Percentiles rank a stretch among this genome's conserved stretches.
These are phyloP conservation scores for Coracias cyanogaster DNA, from an alignment of 2,797 vertebrate genomes.

Conservation along the genomic window DNA sequence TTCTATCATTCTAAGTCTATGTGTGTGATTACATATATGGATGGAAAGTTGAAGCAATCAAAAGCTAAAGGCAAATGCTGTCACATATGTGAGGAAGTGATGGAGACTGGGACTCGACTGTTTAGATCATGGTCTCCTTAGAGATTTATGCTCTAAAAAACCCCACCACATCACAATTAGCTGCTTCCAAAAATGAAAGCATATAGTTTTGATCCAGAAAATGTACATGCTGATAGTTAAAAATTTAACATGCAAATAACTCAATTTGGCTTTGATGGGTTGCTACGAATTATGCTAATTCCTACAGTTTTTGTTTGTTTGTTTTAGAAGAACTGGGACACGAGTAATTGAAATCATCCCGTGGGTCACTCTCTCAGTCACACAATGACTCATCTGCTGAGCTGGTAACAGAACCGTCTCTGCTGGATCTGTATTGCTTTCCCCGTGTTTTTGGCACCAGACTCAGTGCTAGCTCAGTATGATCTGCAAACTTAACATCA, in stretches of 20 bases:
- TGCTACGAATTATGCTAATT: not conserved
- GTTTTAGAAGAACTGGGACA: not conserved
- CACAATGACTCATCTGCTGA: slow-evolving; percentile 52
- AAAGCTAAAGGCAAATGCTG: not conserved
- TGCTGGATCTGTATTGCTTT: slow-evolving; percentile 44
- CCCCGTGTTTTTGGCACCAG: slow-evolving; percentile 32
- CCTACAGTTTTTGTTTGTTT: not conserved
- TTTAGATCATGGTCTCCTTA: not conserved
- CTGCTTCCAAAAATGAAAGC: not conserved
- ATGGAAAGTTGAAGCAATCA: not conserved
- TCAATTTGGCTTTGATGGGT: not conserved
- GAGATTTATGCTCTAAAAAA: not conserved
- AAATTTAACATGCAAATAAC: not conserved
- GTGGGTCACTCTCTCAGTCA: not conserved
- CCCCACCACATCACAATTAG: not conserved
- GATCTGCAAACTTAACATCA: slow-evolving; percentile 53
- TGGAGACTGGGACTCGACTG: not conserved
- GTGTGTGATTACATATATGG: not conserved
- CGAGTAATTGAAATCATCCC: slow-evolving; percentile 23
- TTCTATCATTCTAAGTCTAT: not conserved
- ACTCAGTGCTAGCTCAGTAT: slow-evolving; percentile 14
- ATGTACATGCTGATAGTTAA: not conserved
- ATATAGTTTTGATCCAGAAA: not conserved
- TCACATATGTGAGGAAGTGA: not conserved
- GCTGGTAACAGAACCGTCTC: slow-evolving; percentile 53